Base-by-base conservation (phyloP, 2,888 invertebrate genomes). In the Cryptophagus acutangulus region DNA sequence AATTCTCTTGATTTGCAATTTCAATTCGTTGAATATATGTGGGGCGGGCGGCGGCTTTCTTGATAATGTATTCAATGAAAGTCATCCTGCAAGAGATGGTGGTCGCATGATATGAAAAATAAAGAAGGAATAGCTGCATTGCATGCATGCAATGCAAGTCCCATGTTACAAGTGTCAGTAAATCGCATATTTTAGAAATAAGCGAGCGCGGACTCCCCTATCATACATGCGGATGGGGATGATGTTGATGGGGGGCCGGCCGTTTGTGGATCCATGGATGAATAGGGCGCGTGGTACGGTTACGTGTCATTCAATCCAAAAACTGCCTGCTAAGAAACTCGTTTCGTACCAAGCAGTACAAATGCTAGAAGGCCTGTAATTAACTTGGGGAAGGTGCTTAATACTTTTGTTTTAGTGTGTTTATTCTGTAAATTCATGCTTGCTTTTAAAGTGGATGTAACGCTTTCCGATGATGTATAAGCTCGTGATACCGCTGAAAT, bases 121-220 rank as follows among this genome's bases (percentile, higher is more conserved):
- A 20, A 20, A 8, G 24, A 8, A 20, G 24, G n/a, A 8, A 59
- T 57, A 49, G 52, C 53, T 49, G 55, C 55, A 59, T 61, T 57
- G 62, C 61, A 59, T 62, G 61, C 52, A 55, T 55, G 55, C 56
- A 56, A 55, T 4, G 26, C 59, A 54, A 37, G 54, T 51, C 52
- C 49, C 54, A 54, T 46, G 59, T 57, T 57, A 59, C 57, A 59
- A 59, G 60, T 62, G 62, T 62, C 60, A 58, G 60, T 52, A 50
- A 50, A 58, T 56, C 50, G 58, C 57, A 59, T 61, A 62, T 61
- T 62, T 62, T 55, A 62, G 57, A 51, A 57, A 58, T 53, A 58
- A 58, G 50, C 57, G 49, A 48, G 51, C 20, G 20, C 26, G n/a
- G 16, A 16, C 31, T 31, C 15, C 31, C 4, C 3, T 12, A 15